A percentile compares a stretch with the other conserved stretches of the same genome.
phyloP scores from a whole-genome alignment of 2,888 invertebrate genomes.

The Dexiosoma caninum region DNA sequence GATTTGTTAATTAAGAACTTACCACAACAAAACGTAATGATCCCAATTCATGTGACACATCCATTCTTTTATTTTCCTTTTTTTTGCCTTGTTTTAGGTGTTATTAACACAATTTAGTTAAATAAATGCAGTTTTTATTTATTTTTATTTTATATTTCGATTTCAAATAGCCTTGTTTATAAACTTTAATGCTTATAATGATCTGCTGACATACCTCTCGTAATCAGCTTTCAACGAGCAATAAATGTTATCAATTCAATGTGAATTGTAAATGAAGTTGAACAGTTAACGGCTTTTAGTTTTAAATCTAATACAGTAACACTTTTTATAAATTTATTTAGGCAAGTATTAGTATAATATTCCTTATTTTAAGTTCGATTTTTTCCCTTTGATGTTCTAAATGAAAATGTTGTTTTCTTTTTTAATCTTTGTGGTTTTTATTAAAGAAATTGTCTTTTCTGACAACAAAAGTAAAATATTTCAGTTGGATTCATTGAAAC shows the following conservation, averaged over 20 bases:
- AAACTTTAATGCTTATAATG: neutral
- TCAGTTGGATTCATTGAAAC: neutral
- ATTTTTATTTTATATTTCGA: neutral
- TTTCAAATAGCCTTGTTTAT: neutral
- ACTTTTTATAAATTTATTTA: neutral
- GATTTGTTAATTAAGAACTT: slow-evolving; percentile 66
- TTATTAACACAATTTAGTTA: neutral
- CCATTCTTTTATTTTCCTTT: slow-evolving; percentile 63
- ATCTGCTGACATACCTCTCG: slow-evolving; percentile 11
- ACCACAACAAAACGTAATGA: slow-evolving; percentile 77
- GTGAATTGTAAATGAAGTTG: neutral
- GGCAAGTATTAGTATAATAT: neutral
- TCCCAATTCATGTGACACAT: slow-evolving; percentile 77
- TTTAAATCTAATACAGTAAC: neutral
- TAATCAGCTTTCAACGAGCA: neutral
- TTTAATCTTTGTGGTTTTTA: slow-evolving; percentile 39
- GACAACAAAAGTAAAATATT: slow-evolving; percentile 7
- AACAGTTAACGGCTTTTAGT: neutral
- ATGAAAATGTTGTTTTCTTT: slow-evolving; percentile 43
- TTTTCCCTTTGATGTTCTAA: slow-evolving; percentile 42
- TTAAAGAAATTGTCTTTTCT: slow-evolving; percentile 36
- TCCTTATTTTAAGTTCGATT: slow-evolving; percentile 27
- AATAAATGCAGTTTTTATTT: slow-evolving; percentile 54
- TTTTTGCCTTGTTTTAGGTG: neutral
- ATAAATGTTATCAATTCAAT: slow-evolving; percentile 26